phyloP scores from a whole-genome alignment of 37 sponge, comb jelly and placozoan genomes.

The Tethya wilhelma region DNA sequence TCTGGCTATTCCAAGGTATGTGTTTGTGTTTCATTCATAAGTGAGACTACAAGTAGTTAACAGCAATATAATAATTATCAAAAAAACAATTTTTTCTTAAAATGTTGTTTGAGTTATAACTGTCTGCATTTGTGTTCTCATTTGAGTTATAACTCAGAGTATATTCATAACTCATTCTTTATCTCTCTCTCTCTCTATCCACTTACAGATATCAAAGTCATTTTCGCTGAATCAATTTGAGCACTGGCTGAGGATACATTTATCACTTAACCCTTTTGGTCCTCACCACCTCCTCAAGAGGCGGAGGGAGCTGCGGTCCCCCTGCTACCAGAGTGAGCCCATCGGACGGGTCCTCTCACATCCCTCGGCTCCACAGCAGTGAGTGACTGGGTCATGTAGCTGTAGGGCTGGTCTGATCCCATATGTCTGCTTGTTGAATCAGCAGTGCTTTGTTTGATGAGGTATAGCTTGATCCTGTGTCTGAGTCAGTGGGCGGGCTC shows the following conservation, averaged over 20 bases:
- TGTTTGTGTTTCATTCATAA: not conserved
- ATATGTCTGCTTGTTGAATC: too few relatives aligned
- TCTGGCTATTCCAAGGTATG: slow-evolving; percentile 42
- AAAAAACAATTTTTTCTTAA: not conserved
- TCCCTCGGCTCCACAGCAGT: slow-evolving; percentile 7
- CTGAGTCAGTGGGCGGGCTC: not conserved
- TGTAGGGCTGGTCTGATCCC: too few relatives aligned
- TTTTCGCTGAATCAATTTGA: slow-evolving; percentile 47
- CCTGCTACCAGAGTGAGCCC: slow-evolving; percentile 52
- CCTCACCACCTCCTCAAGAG: slow-evolving; percentile 23
- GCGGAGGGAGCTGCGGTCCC: slow-evolving; percentile 40
- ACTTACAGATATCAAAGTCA: slow-evolving; percentile 29
- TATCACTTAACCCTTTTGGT: slow-evolving; percentile 52
- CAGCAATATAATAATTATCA: not conserved
- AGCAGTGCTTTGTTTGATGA: not conserved
- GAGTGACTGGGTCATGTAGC: too few relatives aligned
- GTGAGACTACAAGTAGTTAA: not conserved
- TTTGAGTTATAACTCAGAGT: too few relatives aligned
- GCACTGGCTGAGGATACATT: slow-evolving; percentile 43
- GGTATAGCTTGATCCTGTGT: not conserved
- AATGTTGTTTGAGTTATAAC: not conserved
- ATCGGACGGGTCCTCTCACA: slow-evolving; percentile 52
- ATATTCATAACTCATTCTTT: too few relatives aligned
- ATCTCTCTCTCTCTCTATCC: not conserved
- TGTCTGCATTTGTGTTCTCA: not conserved